Evolutionary conservation across 2,797 vertebrate genomes (phyloP).

Genomic region (Steatocranus sp.): DNA sequence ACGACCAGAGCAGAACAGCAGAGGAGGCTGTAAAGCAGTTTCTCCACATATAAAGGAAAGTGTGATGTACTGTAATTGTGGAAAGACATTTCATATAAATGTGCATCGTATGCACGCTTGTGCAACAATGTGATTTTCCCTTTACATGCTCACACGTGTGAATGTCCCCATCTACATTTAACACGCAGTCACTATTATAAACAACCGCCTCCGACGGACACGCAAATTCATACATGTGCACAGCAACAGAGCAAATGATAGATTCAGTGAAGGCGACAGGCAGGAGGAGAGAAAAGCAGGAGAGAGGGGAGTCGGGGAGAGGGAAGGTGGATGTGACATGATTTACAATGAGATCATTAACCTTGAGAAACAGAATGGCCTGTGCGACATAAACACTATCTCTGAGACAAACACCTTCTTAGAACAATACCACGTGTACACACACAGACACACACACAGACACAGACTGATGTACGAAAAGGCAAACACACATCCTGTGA

Average conservation of each 20-base stretch:
- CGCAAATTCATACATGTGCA: slow-evolving; percentile 7
- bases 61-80: background rate
- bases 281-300: slow-evolving; percentile 1
- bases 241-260: slow-evolving; percentile 20
- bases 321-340: slow-evolving; percentile 64
- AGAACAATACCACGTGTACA: slow-evolving; percentile 14
- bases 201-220: background rate
- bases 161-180: slow-evolving; percentile 29
- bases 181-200: background rate
- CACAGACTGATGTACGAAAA: background rate
- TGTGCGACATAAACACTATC: slow-evolving; percentile 55
- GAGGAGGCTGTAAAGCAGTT: background rate
- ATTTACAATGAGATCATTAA: slow-evolving; percentile 82
- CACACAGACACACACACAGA: background rate
- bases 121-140: background rate
- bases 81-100: background rate
- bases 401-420: slow-evolving; percentile 47
- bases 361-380: slow-evolving; percentile 70
- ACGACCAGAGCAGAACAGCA: background rate
- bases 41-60: background rate
- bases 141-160: background rate
- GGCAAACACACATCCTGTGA: background rate
- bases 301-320: background rate
- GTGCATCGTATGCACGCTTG: background rate
- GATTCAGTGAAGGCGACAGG: slow-evolving; percentile 37